Conservation (phyloP, 2,113 vertebrate genomes). For the Galeopterus variegatus region DNA sequence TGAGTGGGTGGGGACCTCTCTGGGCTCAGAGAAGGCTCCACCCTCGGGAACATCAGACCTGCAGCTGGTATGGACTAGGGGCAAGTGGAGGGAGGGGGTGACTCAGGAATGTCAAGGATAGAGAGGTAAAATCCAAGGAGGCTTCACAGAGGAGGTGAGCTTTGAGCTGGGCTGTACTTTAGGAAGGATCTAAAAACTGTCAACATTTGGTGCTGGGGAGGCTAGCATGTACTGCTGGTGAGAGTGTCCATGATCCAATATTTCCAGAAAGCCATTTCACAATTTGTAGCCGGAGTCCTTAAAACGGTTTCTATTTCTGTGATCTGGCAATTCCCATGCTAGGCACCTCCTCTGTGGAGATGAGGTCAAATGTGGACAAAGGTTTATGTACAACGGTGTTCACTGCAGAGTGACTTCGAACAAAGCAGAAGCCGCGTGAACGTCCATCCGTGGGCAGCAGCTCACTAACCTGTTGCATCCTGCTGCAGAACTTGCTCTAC, state of each 20-base stretch:
- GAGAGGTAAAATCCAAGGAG: background rate
- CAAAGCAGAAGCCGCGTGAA: too few relatives aligned
- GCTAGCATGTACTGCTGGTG: background rate
- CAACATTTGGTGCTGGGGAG: background rate
- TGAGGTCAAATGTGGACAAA: background rate
- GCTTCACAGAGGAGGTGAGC: background rate
- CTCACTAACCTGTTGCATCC: too few relatives aligned
- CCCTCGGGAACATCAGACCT: background rate
- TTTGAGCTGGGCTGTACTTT: background rate
- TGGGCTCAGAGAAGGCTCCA: background rate
- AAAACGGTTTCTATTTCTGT: background rate
- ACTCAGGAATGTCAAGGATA: background rate
- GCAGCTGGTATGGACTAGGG: background rate
- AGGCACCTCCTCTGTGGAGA: background rate
- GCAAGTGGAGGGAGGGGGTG: background rate
- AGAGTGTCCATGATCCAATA: background rate
- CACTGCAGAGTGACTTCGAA: too few relatives aligned
- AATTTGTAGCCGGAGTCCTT: background rate
- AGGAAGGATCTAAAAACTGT: background rate
- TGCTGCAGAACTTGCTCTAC: rapidly evolving
- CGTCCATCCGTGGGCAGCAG: too few relatives aligned
- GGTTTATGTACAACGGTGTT: too few relatives aligned
- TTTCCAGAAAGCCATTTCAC: background rate
- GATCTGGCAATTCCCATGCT: background rate
- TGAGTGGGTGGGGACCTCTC: background rate